Conservation (phyloP, 2,113 vertebrate genomes). For the Propithecus coquereli region DNA sequence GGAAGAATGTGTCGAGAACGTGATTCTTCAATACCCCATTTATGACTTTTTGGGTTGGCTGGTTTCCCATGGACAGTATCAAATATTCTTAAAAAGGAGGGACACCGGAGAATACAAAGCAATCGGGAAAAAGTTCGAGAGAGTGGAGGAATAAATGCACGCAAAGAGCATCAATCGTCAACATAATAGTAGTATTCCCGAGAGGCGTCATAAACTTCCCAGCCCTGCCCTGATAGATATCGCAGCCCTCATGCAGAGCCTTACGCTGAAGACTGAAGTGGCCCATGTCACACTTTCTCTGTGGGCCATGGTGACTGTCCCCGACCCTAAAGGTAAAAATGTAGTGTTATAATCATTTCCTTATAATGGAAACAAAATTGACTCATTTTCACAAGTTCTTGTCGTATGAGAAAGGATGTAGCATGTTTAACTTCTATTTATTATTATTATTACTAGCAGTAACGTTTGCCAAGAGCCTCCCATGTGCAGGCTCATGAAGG, state of each 20-base stretch:
- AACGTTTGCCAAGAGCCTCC: background rate
- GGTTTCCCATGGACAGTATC: background rate
- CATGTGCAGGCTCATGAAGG: background rate
- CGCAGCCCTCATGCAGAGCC: background rate
- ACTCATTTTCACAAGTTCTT: background rate
- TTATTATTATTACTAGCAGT: no score
- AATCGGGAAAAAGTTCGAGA: background rate
- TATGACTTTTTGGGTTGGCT: background rate
- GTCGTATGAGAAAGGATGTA: fast-evolving
- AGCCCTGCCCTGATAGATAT: background rate
- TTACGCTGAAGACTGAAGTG: fast-evolving
- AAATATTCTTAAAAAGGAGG: background rate
- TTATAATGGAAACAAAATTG: background rate
- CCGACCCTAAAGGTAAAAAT: background rate
- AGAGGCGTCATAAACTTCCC: background rate
- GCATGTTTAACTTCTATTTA: background rate
- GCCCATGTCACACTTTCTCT: background rate
- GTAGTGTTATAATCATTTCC: background rate
- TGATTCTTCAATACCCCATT: background rate
- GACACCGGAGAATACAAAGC: background rate
- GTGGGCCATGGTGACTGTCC: background rate
- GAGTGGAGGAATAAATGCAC: background rate
- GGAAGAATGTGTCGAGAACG: background rate
- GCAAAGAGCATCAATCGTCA: background rate
- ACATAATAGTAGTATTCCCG: background rate